Base-by-base conservation (phyloP, 2,113 vertebrate genomes). In the Cathartes aura region DNA sequence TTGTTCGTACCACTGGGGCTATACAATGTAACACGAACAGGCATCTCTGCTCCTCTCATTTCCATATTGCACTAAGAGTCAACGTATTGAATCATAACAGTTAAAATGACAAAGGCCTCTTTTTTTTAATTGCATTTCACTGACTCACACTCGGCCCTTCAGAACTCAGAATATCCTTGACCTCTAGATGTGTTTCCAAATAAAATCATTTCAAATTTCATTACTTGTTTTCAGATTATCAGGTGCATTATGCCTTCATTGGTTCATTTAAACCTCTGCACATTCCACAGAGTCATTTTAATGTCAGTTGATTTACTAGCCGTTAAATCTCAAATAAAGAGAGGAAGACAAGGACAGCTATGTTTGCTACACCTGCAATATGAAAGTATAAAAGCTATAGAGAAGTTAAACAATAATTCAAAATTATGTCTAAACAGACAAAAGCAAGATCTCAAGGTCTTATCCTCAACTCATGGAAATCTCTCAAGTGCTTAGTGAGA, bases 401-500 rank as follows among this genome's bases (percentile, higher is more conserved):
- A 72, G 78, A 74, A 90, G 84, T 88, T 68, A 70, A 92, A 64
- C 34, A 94, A n/a, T 73, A 91, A 94, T 81, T 93, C 53, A 70
- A 47, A 94, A 85, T 62, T 72, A 59, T 63, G 20, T 55, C 74
- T 42, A 47, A 93, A 47, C 53, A 68, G 60, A 43, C 48, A 91
- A 88, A 95, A 86, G n/a, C 36, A 62, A 82, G 93, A 81, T 88
- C 91, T 93, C 89, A 91, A 91, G 84, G 82, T 90, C 78, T 87
- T 55, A 55, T 81, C 58, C 47, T 70, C 87, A 58, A 20, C 58
- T 72, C n/a, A 29, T 32, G 42, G 71, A 76, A 90, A 82, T n/a
- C 73, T 93, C 82, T 66, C 6, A 91, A 88, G 89, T 81, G 50
- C 74, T 86, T 55, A 14, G 16, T 66, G 40, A 78, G 72, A 90